Evolutionary conservation across 2,888 invertebrate species (phyloP), one percentile per base, ranked within the genome.

Genomic region (Hanleya hanleyi): DNA sequence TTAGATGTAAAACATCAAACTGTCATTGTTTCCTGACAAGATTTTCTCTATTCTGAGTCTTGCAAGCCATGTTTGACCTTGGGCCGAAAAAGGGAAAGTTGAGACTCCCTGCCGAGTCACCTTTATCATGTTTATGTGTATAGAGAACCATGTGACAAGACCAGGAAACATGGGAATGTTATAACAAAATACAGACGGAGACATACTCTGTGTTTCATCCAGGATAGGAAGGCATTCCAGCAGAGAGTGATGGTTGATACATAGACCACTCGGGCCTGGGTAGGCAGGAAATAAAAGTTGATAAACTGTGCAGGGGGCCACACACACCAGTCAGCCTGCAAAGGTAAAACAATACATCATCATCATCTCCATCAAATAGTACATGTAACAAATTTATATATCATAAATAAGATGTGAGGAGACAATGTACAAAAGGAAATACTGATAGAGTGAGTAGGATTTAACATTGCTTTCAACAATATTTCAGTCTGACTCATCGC

Each of bases 241-340:
- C 95, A 87, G 91, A 96, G 94, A 64, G 96, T 97, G 78, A 96
- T 93, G 70, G 93, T 89, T 89, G 96, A 96, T 15, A 97, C 95
- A 87, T 96, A 98, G 32, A 96, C 88, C 9, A 98, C 97, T 84
- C 98, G 94, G 89, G 95, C 97, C 79, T 93, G 93, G 26, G 95
- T 92, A 36, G 96, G 95, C 76, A 98, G 90, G 85, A 94, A 95
- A 81, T 95, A 94, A 90, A 98, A 98, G 91, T 98, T 98, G 18
- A 97, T 88, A 84, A 94, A 95, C 90, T 98, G 98, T 1, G 95
- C 93, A 61, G 96, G 96, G 3, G 97, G 97, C 97, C 97, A 98
- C 71, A 96, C 93, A 73, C 93, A 91, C 93, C 97, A 97, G 88
- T 98, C 98, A 82, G 95, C 93, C 95, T 97, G 92, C 68, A 90